Evolutionary conservation across 2,113 vertebrate genomes (phyloP).

Genomic region (Epinephelus moara): DNA sequence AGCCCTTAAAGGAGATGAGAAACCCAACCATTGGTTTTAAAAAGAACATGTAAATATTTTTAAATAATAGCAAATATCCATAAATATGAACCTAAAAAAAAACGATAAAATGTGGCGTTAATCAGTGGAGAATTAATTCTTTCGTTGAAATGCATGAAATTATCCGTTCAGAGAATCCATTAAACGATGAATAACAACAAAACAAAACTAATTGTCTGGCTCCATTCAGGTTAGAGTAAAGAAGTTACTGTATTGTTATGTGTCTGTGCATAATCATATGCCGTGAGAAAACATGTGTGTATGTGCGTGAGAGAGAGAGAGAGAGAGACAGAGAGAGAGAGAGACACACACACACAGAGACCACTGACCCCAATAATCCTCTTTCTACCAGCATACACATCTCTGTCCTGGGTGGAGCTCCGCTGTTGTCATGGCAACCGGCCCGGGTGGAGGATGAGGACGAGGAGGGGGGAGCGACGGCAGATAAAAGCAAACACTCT

Average conservation of each 20-base stretch:
- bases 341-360: constrained; percentile 46
- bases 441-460: constrained; percentile 14
- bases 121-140: neutral
- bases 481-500: constrained; percentile 70
- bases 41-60: no score
- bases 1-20: no score
- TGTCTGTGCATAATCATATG: constrained; percentile 23
- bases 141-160: neutral
- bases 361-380: constrained; percentile 81
- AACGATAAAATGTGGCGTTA: neutral
- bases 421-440: constrained; percentile 70
- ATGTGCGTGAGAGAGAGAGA: constrained; percentile 21
- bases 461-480: neutral
- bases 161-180: neutral
- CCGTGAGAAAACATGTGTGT: constrained; percentile 38
- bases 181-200: constrained; percentile 31
- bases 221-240: constrained; percentile 18
- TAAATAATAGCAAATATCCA: no score
- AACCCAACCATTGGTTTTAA: no score
- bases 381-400: constrained; percentile 71
- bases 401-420: constrained; percentile 78
- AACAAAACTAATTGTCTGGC: constrained; percentile 6
- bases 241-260: constrained; percentile 28
- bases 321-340: constrained; percentile 28
- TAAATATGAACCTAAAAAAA: neutral